Evolutionary conservation across 2,888 invertebrate genomes (phyloP), one percentile per base, ranked within the genome.

Genomic region (Drosophila lutescens): DNA sequence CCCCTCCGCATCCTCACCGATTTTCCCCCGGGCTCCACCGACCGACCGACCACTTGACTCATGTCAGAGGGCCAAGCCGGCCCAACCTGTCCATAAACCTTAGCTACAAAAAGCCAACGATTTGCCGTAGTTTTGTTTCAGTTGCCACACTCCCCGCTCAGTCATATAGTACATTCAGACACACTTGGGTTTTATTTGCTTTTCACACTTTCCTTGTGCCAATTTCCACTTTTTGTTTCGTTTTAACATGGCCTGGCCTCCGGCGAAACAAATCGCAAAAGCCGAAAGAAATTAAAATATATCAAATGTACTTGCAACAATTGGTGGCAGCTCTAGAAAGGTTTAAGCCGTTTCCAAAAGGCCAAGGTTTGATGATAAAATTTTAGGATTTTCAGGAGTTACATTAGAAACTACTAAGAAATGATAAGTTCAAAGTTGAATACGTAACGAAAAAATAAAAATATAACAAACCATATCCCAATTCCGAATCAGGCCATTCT

Each of bases 171-270:
- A 5, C 20, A 49, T 59, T 46, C 44, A 55, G 51, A 55, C 61
- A 56, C 56, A 36, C 60, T 68, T 60, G 51, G 59, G 5, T 63
- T 79, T 78, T 68, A 77, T 77, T 76, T 77, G 82, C 77, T 80
- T 77, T 86, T 86, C 88, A 89, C 88, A 86, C 86, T 86, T 86
- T 86, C 86, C 83, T 87, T 85, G 86, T 77, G 83, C 89, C 79
- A 78, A 85, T 86, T 86, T 70, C 53, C 74, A 84, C 78, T 80
- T 82, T 78, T 77, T 72, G 80, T 88, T 86, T 84, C 76, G 62
- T 80, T 84, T 75, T 67, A 38, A 8, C 30, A 30, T 8, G 30
- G 30, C 34, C 44, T 12, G 41, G 40, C 58, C 59, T 41, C 54
- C n/a, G 62, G 54, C 40, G 13, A 51, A 51, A 44, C 50, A 65